Base-by-base conservation (phyloP, 2,888 invertebrate genomes). In the Metopia argyrocephala region DNA sequence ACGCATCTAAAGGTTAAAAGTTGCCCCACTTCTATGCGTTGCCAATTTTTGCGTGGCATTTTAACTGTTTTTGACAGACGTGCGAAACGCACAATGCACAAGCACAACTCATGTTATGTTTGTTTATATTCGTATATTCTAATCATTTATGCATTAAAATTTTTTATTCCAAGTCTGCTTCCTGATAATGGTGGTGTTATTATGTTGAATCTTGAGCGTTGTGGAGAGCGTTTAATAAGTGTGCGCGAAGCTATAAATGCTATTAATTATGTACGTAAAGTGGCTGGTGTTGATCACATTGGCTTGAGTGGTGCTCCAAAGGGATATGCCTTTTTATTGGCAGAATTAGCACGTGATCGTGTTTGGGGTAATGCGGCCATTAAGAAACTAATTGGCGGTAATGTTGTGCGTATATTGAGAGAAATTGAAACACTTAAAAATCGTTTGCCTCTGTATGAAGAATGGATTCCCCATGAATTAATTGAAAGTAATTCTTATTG, bases 241-340 rank as follows among this genome's bases (percentile, higher is more conserved):
- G 89, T 91, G 0, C 88, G 90, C 1, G 91, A 91, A 79, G 90
- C 91, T 31, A 89, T 90, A 84, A 93, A 92, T 83, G 93, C 93
- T 84, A 93, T 94, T 83, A 93, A 94, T 88, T 93, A 94, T 88
- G 93, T 94, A 83, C 91, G 93, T 61, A 91, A 91, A 82, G 92
- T 93, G 62, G 93, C 93, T 57, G 94, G 94, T 9, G 92, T 93
- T 45, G 93, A 94, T 86, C 93, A 94, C 84, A 93, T 94, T 73
- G 94, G 94, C 3, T 89, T 94, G 27, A 94, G 94, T 23, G 88
- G 91, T 12, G 90, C 91, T 3, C 91, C 91, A 79, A 89, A 90
- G 59, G 90, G 89, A 78, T 94, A 93, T 86, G 93, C 94, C 0
- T 90, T 92, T 23, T 87, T 94, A 21, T 89, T 94, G 80, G 93